These are phyloP conservation scores for Aleiodes testaceus DNA, from an alignment of 2,888 invertebrate genomes.

Conservation along the genomic window DNA sequence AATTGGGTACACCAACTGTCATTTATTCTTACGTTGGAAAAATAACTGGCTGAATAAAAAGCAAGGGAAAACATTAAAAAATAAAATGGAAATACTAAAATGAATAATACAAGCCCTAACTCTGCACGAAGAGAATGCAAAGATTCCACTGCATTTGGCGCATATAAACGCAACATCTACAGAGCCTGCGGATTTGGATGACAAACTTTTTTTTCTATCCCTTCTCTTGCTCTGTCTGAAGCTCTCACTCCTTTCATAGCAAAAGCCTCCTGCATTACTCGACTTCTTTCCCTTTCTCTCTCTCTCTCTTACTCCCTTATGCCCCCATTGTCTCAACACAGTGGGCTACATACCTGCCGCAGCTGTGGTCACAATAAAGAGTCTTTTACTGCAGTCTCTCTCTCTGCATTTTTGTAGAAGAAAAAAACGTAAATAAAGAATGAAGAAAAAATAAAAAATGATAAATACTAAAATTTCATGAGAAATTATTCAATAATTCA, in stretches of 20 bases:
- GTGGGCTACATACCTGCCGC: constrained; percentile 33
- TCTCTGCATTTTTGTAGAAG: constrained; percentile 25
- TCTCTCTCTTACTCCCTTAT: neutral
- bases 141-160: constrained; percentile 32
- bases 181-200: constrained; percentile 27
- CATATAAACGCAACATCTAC: constrained; percentile 27
- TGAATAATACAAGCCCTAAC: constrained; percentile 23
- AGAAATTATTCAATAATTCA: neutral
- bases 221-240: constrained; percentile 4
- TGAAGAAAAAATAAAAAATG: neutral
- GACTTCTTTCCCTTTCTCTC: constrained; percentile 38
- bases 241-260: constrained; percentile 7
- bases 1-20: neutral
- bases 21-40: neutral
- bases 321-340: constrained; percentile 30
- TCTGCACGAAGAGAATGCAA: constrained; percentile 20
- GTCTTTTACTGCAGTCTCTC: constrained; percentile 22
- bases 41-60: neutral
- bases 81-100: neutral
- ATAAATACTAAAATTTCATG: neutral
- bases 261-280: constrained; percentile 36
- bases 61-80: neutral
- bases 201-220: constrained; percentile 12
- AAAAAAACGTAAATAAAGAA: neutral
- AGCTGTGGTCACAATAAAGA: constrained; percentile 34